These are phyloP conservation scores for Cabera pusaria DNA, from an alignment of 2,888 invertebrate genomes.

Conservation along the genomic window DNA sequence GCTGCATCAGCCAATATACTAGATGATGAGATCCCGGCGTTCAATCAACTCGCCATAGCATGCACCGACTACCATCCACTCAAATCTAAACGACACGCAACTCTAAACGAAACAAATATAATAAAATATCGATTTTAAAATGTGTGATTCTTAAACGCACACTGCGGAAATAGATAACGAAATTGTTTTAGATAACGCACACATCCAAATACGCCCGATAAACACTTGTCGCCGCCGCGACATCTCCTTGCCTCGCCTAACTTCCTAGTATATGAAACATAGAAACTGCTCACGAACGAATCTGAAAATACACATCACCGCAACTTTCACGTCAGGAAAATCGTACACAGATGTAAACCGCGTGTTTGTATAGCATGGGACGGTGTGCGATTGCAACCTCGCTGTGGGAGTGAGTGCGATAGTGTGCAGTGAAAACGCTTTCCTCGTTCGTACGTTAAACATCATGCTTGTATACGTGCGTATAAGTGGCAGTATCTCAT, in stretches of 20 bases:
- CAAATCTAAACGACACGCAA: constrained; percentile 28
- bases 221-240: constrained; percentile 40
- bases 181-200: constrained; percentile 51
- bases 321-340: constrained; percentile 64
- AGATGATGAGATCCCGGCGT: constrained; percentile 68
- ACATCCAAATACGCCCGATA: constrained; percentile 39
- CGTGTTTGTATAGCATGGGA: constrained; percentile 50
- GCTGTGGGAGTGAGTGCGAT: constrained; percentile 24
- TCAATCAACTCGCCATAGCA: constrained; percentile 73
- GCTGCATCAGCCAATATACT: constrained; percentile 69
- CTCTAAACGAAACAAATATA: constrained; percentile 29
- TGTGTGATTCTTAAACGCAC: constrained; percentile 16
- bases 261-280: constrained; percentile 67
- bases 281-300: constrained; percentile 73
- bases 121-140: constrained; percentile 19
- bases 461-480: constrained; percentile 51
- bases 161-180: constrained; percentile 21
- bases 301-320: constrained; percentile 59
- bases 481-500: constrained; percentile 79
- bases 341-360: constrained; percentile 60
- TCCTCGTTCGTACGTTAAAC: constrained; percentile 55
- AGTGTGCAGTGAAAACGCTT: constrained; percentile 69
- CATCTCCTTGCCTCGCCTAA: constrained; percentile 47
- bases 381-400: constrained; percentile 38
- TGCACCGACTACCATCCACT: constrained; percentile 70